phyloP scores from a whole-genome alignment of 2,888 invertebrate genomes.

The Cerastis rubricosa region DNA sequence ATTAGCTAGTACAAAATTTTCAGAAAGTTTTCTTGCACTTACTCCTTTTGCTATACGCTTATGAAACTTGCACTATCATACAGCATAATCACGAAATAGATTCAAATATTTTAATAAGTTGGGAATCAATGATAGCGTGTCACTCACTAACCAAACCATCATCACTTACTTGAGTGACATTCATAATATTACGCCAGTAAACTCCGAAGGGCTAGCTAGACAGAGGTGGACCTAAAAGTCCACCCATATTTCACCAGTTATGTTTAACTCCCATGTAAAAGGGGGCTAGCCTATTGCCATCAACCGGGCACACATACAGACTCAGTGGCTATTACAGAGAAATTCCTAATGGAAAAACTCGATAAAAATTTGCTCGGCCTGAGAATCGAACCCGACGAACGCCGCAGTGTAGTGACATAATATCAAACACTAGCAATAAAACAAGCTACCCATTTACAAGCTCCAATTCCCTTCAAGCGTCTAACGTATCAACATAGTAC shows the following conservation, averaged over 20 bases:
- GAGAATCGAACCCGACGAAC: too few relatives aligned
- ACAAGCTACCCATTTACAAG: conserved; percentile 22
- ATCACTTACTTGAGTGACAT: not conserved
- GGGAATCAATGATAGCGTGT: not conserved
- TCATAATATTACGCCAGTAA: too few relatives aligned
- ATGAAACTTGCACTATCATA: not conserved
- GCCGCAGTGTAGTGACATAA: not conserved
- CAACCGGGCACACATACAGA: too few relatives aligned
- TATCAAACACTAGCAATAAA: not conserved
- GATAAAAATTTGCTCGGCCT: too few relatives aligned
- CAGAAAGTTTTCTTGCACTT: not conserved
- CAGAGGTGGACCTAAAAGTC: too few relatives aligned
- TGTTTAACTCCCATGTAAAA: too few relatives aligned
- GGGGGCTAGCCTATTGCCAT: too few relatives aligned
- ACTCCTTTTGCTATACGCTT: not conserved
- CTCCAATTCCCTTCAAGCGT: conserved; percentile 12
- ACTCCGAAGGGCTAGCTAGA: too few relatives aligned
- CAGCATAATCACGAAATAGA: not conserved
- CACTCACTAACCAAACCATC: not conserved
- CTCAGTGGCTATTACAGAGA: too few relatives aligned
- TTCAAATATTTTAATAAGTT: not conserved
- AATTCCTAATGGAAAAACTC: too few relatives aligned
- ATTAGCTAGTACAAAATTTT: not conserved
- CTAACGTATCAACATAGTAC: not conserved
- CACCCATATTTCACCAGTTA: too few relatives aligned